A percentile compares a stretch with the other conserved stretches of the same genome.
Conservation (phyloP, 2,113 vertebrate species). For the Natator depressus region DNA sequence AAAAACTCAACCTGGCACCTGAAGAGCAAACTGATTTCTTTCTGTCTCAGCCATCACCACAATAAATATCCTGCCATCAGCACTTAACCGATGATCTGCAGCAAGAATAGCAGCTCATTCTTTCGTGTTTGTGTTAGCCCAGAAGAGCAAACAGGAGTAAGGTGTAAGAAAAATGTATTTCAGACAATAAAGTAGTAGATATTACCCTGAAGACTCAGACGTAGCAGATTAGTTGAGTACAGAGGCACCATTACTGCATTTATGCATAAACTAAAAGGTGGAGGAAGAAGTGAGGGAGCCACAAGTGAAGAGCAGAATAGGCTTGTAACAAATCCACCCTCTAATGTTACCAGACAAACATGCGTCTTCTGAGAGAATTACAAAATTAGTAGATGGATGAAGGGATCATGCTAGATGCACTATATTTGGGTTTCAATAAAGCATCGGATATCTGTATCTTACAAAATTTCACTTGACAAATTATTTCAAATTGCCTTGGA, state of each 20-base stretch:
- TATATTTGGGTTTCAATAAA: not conserved
- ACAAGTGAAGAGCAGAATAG: not conserved
- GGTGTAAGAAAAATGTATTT: not conserved
- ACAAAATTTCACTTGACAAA: not conserved
- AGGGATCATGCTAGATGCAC: not conserved
- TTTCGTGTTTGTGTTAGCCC: not conserved
- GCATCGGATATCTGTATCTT: not conserved
- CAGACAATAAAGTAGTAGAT: not conserved
- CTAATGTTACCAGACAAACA: not conserved
- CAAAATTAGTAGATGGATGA: too few species aligned
- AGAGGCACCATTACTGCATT: not conserved
- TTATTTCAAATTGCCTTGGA: not conserved
- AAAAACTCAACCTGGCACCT: not conserved
- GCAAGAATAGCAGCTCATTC: not conserved
- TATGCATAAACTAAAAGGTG: not conserved
- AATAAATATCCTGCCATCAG: not conserved
- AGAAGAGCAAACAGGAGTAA: not conserved
- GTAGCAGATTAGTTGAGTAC: not conserved
- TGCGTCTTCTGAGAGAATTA: not conserved
- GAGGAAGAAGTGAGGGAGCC: not conserved
- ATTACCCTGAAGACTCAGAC: not conserved
- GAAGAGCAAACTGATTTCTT: not conserved
- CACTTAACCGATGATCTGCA: not conserved
- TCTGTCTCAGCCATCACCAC: not conserved
- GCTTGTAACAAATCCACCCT: not conserved